phyloP scores from a whole-genome alignment of 1,140 invertebrate genomes.

The Papilio aristodemus region DNA sequence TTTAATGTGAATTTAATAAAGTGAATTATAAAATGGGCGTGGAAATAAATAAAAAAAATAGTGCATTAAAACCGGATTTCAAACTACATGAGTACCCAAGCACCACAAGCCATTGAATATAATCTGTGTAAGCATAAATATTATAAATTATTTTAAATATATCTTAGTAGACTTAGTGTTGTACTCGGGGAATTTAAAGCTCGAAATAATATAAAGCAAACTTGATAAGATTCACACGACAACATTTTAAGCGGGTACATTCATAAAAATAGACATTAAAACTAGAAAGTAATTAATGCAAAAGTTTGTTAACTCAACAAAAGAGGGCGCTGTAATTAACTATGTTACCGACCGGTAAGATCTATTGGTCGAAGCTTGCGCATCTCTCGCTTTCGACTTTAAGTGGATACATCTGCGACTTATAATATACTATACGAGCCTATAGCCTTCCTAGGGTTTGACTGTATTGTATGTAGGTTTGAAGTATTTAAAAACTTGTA shows the following conservation, averaged over 20 bases:
- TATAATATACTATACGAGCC: too few species aligned
- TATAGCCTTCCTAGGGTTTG: too few species aligned
- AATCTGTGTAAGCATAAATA: constrained; percentile 57
- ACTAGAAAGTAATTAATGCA: neutral
- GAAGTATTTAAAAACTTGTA: too few species aligned
- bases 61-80: constrained; percentile 57
- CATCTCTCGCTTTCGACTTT: too few species aligned
- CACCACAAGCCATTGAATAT: constrained; percentile 72
- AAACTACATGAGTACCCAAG: constrained; percentile 68
- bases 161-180: constrained; percentile 53
- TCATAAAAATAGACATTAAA: neutral
- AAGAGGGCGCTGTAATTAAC: too few species aligned
- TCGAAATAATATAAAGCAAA: constrained; percentile 60
- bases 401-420: neutral
- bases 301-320: neutral
- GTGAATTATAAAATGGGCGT: neutral
- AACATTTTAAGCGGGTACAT: neutral
- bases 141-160: constrained; percentile 53
- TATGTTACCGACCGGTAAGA: too few species aligned
- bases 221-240: constrained; percentile 30
- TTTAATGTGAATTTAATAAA: neutral
- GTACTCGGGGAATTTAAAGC: constrained; percentile 74
- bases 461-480: too few species aligned
- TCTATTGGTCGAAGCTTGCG: too few species aligned
- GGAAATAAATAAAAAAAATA: constrained; percentile 1